Evolutionary conservation across 1,140 invertebrate genomes (phyloP).

Genomic region (Eubasilissa regina): DNA sequence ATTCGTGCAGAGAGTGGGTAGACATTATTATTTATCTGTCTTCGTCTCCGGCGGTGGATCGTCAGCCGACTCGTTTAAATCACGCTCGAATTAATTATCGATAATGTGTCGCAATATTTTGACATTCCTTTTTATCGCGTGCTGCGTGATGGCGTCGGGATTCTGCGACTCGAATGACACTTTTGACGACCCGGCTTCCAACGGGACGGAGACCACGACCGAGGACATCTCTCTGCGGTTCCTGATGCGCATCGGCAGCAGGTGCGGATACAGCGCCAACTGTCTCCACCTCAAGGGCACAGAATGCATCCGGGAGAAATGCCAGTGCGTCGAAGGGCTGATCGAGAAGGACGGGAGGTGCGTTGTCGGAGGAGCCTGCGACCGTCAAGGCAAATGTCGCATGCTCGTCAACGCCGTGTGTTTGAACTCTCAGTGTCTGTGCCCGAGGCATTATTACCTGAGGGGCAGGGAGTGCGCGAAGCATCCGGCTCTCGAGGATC

Average conservation of each 20-base stretch:
- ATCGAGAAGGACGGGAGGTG: background rate
- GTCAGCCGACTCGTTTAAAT: background rate
- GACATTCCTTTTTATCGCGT: background rate
- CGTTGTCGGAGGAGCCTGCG: conserved; percentile 7
- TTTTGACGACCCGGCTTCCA: background rate
- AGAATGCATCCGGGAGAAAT: background rate
- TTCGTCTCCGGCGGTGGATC: background rate
- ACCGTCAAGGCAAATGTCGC: background rate
- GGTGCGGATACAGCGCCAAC: conserved; percentile 20
- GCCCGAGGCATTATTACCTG: background rate
- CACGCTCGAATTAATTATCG: background rate
- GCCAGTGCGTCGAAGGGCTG: background rate
- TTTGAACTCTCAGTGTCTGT: background rate
- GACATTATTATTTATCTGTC: background rate
- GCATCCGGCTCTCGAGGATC: background rate
- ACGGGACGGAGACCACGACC: background rate
- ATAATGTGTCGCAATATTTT: background rate
- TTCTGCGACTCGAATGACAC: background rate
- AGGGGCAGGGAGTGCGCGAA: background rate
- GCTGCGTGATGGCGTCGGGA: background rate
- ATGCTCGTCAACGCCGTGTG: conserved; percentile 1
- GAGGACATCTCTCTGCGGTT: background rate
- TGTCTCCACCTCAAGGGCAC: background rate
- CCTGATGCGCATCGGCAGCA: background rate
- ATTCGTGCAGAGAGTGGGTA: background rate